A percentile compares a stretch with the other conserved stretches of the same genome.
Evolutionary conservation across 2,113 vertebrate species (phyloP).

Genomic region (Thalassarche chlororhynchos): DNA sequence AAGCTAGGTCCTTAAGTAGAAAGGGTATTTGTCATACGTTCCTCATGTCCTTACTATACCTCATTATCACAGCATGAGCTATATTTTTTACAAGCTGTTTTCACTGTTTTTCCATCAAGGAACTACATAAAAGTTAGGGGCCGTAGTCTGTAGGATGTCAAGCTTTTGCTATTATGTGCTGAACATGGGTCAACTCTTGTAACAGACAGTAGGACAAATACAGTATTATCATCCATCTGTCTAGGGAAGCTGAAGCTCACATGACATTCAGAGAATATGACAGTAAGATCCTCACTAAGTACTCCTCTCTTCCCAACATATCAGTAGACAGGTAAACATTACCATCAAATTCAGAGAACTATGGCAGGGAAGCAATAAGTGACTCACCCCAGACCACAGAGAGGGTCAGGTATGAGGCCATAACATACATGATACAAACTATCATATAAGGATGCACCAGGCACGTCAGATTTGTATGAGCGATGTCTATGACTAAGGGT

Average conservation of each 20-base stretch:
- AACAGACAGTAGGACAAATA: not conserved
- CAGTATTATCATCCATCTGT: not conserved
- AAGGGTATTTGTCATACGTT: not conserved
- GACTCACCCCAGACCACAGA: not conserved
- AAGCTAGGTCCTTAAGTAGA: not conserved
- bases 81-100: not conserved
- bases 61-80: not conserved
- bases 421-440: not conserved
- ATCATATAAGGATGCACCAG: not conserved
- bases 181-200: not conserved
- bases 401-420: not conserved
- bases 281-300: not conserved
- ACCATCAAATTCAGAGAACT: not conserved
- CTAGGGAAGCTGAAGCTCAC: not conserved
- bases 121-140: not conserved
- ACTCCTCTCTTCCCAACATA: not conserved
- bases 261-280: not conserved
- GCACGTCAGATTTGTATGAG: not conserved
- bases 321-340: not conserved
- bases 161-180: not conserved
- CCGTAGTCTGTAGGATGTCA: not conserved
- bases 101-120: not conserved
- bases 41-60: not conserved
- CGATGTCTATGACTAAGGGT: not conserved
- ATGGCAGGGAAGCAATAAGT: not conserved